Percentiles rank a stretch among this genome's conserved stretches.
Conservation (phyloP, 35 echinoderm and acorn worm genomes). For the Apostichopus californicus region DNA sequence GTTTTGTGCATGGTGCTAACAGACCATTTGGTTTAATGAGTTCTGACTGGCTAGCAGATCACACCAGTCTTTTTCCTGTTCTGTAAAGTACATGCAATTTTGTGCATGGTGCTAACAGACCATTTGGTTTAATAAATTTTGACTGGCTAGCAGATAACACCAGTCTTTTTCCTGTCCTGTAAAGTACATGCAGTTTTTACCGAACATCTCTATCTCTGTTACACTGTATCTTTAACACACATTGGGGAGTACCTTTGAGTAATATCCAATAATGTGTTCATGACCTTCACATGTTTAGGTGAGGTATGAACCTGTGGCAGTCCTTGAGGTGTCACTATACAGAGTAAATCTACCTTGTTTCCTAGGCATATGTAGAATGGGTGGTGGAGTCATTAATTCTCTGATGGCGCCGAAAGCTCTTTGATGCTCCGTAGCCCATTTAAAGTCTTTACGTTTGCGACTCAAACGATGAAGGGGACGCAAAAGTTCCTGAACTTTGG, state of each 20-base stretch:
- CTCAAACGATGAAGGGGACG: background rate
- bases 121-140: background rate
- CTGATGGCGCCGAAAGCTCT: constrained; percentile 45
- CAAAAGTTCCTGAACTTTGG: constrained; percentile 49
- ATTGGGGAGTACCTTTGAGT: too few relatives aligned
- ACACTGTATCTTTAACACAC: constrained; percentile 1
- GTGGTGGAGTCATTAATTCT: constrained; percentile 50
- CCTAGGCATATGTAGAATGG: constrained; percentile 41
- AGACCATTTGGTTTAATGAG: background rate
- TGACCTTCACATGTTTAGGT: too few relatives aligned
- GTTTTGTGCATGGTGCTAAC: background rate
- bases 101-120: background rate
- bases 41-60: background rate
- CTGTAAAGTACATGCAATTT: background rate
- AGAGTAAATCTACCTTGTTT: too few relatives aligned
- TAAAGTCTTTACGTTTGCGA: constrained; percentile 5
- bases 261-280: too few relatives aligned
- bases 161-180: background rate
- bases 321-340: too few relatives aligned
- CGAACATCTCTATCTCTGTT: constrained; percentile 60
- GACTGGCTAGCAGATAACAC: background rate
- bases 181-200: background rate
- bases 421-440: constrained; percentile 53
- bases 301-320: too few relatives aligned
- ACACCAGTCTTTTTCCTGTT: too few relatives aligned